Conservation (phyloP, 1,140 invertebrate species). For the Calephelis nemesis region DNA sequence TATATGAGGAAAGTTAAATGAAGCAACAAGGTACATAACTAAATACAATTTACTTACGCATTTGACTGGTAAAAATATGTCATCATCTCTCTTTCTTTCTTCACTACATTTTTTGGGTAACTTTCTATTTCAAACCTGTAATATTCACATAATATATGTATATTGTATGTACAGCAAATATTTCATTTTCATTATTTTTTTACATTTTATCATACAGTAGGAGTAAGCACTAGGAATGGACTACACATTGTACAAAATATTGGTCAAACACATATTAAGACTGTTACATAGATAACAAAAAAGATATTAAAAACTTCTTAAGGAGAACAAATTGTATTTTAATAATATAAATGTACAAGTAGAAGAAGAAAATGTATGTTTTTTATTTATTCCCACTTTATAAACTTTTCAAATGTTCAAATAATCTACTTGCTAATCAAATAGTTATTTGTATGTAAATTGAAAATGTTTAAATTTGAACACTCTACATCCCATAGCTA, state of each 20-base stretch:
- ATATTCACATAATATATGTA: slow-evolving; percentile 27
- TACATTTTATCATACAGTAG: no score
- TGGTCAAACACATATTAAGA: no score
- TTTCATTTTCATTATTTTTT: no score
- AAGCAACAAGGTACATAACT: no score
- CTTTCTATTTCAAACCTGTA: slow-evolving; percentile 81
- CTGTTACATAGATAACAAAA: not conserved
- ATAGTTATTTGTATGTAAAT: no score
- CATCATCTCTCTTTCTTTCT: slow-evolving; percentile 91
- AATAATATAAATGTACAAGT: not conserved
- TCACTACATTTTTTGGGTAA: slow-evolving; percentile 84
- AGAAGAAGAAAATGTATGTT: no score
- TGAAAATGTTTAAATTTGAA: no score
- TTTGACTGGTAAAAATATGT: slow-evolving; percentile 84
- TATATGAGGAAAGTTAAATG: no score
- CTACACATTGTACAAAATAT: no score
- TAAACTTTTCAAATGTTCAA: not conserved
- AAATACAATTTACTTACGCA: slow-evolving; percentile 71
- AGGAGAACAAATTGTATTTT: not conserved
- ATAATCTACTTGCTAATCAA: not conserved
- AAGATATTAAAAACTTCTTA: slow-evolving; percentile 20
- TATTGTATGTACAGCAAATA: not conserved
- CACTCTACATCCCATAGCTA: no score
- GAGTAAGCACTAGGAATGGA: no score
- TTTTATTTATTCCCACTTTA: no score